Conservation (phyloP, 53 echinoderm and acorn worm genomes). For the Echinometra lucunter region DNA sequence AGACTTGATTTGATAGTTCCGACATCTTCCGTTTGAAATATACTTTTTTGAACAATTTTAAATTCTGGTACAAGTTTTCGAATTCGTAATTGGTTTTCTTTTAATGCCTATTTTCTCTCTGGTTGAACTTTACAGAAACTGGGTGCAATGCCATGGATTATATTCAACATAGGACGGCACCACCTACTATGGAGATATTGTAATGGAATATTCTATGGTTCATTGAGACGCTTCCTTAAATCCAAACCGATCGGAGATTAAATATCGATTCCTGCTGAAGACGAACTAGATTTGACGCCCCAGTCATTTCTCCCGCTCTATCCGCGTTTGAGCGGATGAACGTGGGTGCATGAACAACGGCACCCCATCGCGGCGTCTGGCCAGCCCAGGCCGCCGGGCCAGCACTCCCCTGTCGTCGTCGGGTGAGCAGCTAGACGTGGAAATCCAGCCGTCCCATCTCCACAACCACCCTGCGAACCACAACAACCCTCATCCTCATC, state of each 20-base stretch:
- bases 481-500: conserved; percentile 41
- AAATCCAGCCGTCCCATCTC: conserved; percentile 59
- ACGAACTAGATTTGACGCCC: conserved; percentile 48
- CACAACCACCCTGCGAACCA: not conserved
- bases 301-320: not conserved
- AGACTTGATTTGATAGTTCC: no score
- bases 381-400: conserved; percentile 67
- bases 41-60: no score
- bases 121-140: not conserved
- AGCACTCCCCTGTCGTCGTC: conserved; percentile 54
- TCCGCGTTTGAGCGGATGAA: conserved; percentile 59
- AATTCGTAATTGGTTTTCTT: not conserved
- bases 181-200: not conserved
- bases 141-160: not conserved
- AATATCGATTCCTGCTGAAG: conserved; percentile 14
- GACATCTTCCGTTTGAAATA: no score
- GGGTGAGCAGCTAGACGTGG: conserved; percentile 65
- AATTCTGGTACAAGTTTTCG: no score
- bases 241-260: conserved; percentile 38
- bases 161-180: not conserved
- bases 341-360: conserved; percentile 71
- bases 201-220: not conserved
- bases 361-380: conserved; percentile 67
- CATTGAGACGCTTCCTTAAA: not conserved
- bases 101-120: not conserved